These are phyloP conservation scores for Nannoperca obscura DNA, from an alignment of 2,797 vertebrate genomes.

Conservation along the genomic window DNA sequence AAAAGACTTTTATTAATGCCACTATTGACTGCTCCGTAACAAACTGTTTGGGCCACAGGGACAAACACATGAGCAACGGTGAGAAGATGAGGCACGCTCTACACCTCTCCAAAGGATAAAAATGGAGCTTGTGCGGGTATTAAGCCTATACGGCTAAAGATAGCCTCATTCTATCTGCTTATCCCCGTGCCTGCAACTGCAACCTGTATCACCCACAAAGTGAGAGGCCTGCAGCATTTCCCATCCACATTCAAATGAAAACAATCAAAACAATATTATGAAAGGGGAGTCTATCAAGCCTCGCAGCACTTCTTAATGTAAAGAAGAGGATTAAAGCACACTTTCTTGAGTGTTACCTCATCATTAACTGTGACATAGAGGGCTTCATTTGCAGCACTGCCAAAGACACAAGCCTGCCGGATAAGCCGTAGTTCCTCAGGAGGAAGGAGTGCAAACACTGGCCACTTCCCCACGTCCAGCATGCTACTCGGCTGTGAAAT, in stretches of 20 bases:
- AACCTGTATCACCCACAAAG: slow-evolving; percentile 33
- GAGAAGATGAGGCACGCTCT: slow-evolving; percentile 30
- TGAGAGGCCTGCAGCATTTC: slow-evolving; percentile 26
- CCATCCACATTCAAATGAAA: slow-evolving; percentile 27
- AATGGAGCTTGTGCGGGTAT: slow-evolving; percentile 80
- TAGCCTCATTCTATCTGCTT: slow-evolving; percentile 85
- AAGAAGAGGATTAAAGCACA: slow-evolving; percentile 42
- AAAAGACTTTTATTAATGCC: neutral
- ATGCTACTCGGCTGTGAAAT: slow-evolving; percentile 85
- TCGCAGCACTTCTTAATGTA: slow-evolving; percentile 16
- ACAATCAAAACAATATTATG: slow-evolving; percentile 14
- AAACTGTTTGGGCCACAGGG: slow-evolving; percentile 31
- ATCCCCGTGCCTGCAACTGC: slow-evolving; percentile 59
- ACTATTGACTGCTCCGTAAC: neutral
- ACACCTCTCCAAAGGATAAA: slow-evolving; percentile 68
- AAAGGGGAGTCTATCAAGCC: slow-evolving; percentile 9
- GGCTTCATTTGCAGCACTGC: slow-evolving; percentile 95
- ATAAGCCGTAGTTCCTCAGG: slow-evolving; percentile 93
- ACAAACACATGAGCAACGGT: slow-evolving; percentile 43
- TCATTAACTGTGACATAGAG: slow-evolving; percentile 94
- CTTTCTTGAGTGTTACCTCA: slow-evolving; percentile 87
- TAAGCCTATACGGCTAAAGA: slow-evolving; percentile 82
- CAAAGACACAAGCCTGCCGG: slow-evolving; percentile 97
- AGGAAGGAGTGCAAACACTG: slow-evolving; percentile 96
- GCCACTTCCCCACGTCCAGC: slow-evolving; percentile 99